phyloP scores from a whole-genome alignment of 1,140 invertebrate genomes.

The Drosophila persimilis region DNA sequence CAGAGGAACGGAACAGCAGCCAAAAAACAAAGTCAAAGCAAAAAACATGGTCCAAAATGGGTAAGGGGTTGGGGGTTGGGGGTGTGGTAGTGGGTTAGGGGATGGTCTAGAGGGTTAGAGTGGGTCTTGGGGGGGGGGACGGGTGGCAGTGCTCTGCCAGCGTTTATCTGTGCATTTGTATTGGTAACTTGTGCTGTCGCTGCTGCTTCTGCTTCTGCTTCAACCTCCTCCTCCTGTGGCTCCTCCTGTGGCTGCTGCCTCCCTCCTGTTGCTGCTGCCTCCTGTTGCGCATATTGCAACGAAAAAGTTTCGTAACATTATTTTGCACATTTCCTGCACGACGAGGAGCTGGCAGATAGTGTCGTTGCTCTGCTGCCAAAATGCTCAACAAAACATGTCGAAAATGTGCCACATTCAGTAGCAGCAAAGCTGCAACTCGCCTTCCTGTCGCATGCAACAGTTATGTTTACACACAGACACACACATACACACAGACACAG shows the following conservation, averaged over 20 bases:
- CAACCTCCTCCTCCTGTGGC: no score
- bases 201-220: constrained; percentile 32
- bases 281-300: constrained; percentile 77
- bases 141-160: background rate
- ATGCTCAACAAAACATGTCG: constrained; percentile 80
- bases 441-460: constrained; percentile 68
- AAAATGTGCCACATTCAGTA: constrained; percentile 80
- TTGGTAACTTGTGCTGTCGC: constrained; percentile 32
- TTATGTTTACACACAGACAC: constrained; percentile 30
- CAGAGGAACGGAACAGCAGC: constrained; percentile 2
- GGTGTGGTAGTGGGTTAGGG: background rate
- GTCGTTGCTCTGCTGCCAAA: constrained; percentile 63
- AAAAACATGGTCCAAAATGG: constrained; percentile 48
- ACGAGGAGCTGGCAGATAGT: constrained; percentile 51
- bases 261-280: constrained; percentile 30
- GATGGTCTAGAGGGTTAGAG: background rate
- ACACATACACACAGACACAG: background rate
- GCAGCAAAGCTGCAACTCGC: constrained; percentile 4
- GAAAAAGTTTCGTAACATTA: constrained; percentile 79
- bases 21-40: constrained; percentile 61
- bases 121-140: background rate
- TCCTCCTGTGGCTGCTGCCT: no score
- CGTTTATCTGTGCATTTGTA: constrained; percentile 19
- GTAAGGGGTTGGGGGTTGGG: no score
- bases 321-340: constrained; percentile 77